Conservation (phyloP, 2,888 invertebrate genomes). For the Acleris emargana region DNA sequence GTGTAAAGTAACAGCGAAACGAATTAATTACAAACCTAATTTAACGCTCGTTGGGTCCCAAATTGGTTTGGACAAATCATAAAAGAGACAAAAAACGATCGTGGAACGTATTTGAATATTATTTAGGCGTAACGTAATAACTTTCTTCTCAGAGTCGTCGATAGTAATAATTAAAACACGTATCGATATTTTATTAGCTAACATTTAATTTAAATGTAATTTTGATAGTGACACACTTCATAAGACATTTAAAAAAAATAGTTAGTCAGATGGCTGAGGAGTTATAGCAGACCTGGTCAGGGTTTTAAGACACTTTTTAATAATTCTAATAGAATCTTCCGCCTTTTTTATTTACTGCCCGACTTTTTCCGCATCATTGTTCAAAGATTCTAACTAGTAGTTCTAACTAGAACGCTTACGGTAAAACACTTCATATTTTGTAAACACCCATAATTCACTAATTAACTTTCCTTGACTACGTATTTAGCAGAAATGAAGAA, state of each 20-base stretch:
- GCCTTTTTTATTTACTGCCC: too few species aligned
- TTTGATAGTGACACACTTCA: not conserved
- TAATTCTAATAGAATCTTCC: too few species aligned
- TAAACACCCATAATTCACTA: not conserved
- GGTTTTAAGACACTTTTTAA: too few species aligned
- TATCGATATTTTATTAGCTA: not conserved
- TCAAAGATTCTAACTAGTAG: not conserved
- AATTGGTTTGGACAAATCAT: constrained; percentile 33
- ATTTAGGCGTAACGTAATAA: constrained; percentile 13
- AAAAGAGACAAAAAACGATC: constrained; percentile 18
- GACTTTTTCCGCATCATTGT: too few species aligned
- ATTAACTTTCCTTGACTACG: constrained; percentile 20
- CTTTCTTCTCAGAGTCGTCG: constrained; percentile 1
- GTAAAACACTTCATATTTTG: not conserved
- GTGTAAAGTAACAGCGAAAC: constrained; percentile 27
- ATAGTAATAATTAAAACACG: constrained; percentile 11
- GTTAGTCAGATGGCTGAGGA: not conserved
- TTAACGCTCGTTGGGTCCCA: constrained; percentile 36
- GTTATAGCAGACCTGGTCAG: too few species aligned
- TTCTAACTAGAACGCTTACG: not conserved
- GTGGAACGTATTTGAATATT: constrained; percentile 14
- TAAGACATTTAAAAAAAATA: not conserved
- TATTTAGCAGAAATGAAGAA: constrained; percentile 13
- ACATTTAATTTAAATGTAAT: not conserved
- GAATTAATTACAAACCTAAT: constrained; percentile 39